phyloP scores from a whole-genome alignment of 2,113 vertebrate genomes.

The Nesogale talazaci region DNA sequence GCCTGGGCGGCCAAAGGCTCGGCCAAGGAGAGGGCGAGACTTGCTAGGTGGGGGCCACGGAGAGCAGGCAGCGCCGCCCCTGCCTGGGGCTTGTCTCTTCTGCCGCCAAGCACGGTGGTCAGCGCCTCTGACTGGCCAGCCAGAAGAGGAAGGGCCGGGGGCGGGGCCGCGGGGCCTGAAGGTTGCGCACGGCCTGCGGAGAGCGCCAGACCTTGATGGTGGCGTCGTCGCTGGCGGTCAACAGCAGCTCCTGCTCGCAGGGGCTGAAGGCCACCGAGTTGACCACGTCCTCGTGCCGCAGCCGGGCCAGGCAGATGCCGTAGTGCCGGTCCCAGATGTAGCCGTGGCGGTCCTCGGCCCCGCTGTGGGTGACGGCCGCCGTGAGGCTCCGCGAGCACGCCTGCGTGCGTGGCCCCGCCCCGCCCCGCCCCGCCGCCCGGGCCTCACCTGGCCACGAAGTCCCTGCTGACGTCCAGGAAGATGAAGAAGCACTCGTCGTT shows the following conservation, averaged over 20 bases:
- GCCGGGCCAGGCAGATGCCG: constrained; percentile 95
- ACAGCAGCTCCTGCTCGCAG: constrained; percentile 95
- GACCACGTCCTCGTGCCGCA: constrained; percentile 95
- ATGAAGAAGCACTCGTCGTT: constrained; percentile 98
- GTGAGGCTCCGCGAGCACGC: background rate
- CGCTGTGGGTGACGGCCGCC: constrained; percentile 82
- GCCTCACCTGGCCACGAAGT: constrained; percentile 96
- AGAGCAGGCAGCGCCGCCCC: background rate
- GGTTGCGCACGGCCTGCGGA: constrained; percentile 86
- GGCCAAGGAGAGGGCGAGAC: too few relatives aligned
- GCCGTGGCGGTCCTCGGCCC: constrained; percentile 96
- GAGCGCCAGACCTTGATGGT: constrained; percentile 99
- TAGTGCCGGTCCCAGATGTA: constrained; percentile 99
- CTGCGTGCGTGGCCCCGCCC: too few relatives aligned
- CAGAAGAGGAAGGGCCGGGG: constrained; percentile 87
- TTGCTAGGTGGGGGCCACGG: background rate
- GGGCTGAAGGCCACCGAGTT: constrained; percentile 98
- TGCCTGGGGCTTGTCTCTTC: background rate
- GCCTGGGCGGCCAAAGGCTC: background rate
- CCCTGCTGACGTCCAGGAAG: constrained; percentile 96
- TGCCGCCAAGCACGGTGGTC: constrained; percentile 59
- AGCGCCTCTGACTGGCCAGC: constrained; percentile 87
- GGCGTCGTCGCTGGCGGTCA: constrained; percentile 94
- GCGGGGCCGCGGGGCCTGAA: constrained; percentile 76
- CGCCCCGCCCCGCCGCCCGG: background rate